These are phyloP conservation scores for Phaonia tiefii DNA, from an alignment of 2,888 invertebrate species.

Conservation along the genomic window DNA sequence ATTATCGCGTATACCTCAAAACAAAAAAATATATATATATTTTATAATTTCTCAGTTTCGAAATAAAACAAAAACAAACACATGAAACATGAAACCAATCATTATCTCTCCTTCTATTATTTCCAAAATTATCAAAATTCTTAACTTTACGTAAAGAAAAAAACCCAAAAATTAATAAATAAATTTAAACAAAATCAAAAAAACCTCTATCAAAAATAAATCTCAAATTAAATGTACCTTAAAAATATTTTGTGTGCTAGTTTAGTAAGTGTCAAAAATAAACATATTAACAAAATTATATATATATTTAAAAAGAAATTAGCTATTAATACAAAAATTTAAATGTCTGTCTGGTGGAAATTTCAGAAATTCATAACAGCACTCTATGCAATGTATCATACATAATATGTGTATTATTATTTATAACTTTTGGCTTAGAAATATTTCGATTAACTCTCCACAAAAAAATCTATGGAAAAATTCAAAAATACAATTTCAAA, in stretches of 20 bases:
- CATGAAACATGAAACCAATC: slow-evolving; percentile 33
- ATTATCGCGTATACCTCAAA: slow-evolving; percentile 83
- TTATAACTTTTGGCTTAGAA: slow-evolving; percentile 1
- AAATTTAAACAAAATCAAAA: slow-evolving; percentile 45
- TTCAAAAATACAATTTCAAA: slow-evolving; percentile 55
- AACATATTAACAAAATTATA: slow-evolving; percentile 65
- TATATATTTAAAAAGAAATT: slow-evolving; percentile 59
- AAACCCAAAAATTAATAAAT: background rate
- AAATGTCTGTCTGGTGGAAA: slow-evolving; percentile 51
- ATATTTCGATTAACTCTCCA: slow-evolving; percentile 22
- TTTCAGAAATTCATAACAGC: slow-evolving; percentile 41
- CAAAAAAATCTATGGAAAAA: slow-evolving; percentile 44
- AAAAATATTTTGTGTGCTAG: slow-evolving; percentile 79
- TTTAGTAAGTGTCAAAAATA: slow-evolving; percentile 77
- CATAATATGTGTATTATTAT: too few species aligned
- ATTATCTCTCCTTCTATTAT: slow-evolving; percentile 43
- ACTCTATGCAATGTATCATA: slow-evolving; percentile 47
- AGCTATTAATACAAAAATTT: slow-evolving; percentile 51
- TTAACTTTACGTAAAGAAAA: slow-evolving; percentile 54
- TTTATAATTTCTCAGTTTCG: slow-evolving; percentile 72
- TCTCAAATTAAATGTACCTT: slow-evolving; percentile 77
- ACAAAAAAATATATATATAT: slow-evolving; percentile 61
- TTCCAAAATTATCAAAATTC: slow-evolving; percentile 52
- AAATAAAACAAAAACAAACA: slow-evolving; percentile 64
- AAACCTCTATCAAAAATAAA: slow-evolving; percentile 37